Evolutionary conservation across 2,888 invertebrate species (phyloP).

Genomic region (Deroplatys truncata): DNA sequence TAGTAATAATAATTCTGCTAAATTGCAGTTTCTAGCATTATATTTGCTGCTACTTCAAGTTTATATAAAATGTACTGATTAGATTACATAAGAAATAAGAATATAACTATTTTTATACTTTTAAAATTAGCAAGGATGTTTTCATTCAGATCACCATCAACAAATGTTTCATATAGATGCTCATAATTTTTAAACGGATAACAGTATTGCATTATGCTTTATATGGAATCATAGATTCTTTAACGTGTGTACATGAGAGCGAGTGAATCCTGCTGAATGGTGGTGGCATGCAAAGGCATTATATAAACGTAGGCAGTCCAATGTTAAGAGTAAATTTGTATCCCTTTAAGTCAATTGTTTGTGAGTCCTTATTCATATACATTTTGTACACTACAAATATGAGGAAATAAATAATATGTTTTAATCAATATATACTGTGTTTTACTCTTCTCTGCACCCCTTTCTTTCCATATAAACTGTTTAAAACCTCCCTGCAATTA

Average conservation of each 20-base stretch:
- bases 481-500: no score
- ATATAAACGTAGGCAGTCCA: not conserved
- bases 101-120: not conserved
- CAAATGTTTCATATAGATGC: no score
- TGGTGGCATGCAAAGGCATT: not conserved
- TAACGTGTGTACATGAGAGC: not conserved
- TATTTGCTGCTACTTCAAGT: not conserved
- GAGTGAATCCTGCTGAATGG: not conserved
- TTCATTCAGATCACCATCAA: not conserved
- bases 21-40: not conserved
- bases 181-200: not conserved
- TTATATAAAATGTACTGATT: not conserved
- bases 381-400: not conserved
- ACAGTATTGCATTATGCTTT: not conserved
- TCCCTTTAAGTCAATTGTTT: not conserved
- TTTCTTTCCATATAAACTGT: no score
- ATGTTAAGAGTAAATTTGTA: no score
- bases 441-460: no score
- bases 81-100: not conserved
- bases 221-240: not conserved
- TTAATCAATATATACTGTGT: no score
- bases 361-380: not conserved
- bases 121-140: not conserved
- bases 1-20: no score
- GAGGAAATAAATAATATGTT: not conserved